Percentiles rank a stretch among this genome's conserved stretches.
Evolutionary conservation across 2,113 vertebrate species (phyloP).

Genomic region (Epinephelus lanceolatus): DNA sequence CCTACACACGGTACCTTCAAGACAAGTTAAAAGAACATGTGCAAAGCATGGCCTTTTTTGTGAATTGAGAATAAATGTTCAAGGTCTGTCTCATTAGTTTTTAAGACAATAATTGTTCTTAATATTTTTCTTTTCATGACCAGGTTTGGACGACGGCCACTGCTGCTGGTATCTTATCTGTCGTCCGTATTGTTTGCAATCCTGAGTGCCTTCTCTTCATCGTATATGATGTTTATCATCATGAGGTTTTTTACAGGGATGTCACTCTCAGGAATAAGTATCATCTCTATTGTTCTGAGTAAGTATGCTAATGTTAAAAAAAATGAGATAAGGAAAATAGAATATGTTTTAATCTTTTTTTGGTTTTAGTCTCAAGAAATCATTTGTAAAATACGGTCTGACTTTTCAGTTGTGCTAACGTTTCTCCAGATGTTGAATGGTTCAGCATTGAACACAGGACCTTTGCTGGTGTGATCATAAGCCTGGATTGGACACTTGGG

Average conservation of each 20-base stretch:
- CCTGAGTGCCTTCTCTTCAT: constrained; percentile 79
- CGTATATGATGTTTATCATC: constrained; percentile 79
- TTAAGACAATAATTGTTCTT: not conserved
- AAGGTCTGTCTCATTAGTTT: not conserved
- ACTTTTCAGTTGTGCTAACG: not conserved
- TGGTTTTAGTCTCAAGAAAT: not conserved
- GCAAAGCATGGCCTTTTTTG: not conserved
- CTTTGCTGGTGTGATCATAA: constrained; percentile 77
- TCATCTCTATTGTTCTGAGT: constrained; percentile 82
- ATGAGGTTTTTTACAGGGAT: constrained; percentile 84
- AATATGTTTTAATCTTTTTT: not conserved
- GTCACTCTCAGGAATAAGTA: constrained; percentile 80
- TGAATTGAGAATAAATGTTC: not conserved
- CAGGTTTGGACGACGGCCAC: constrained; percentile 82
- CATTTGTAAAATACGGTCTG: not conserved
- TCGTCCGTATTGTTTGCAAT: constrained; percentile 74
- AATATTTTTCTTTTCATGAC: constrained; percentile 11
- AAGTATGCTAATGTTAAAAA: constrained; percentile 30
- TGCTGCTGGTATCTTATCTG: constrained; percentile 81
- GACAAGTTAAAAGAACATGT: not conserved
- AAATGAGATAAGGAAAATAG: not conserved
- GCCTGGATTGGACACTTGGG: constrained; percentile 82
- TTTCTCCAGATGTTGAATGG: constrained; percentile 83
- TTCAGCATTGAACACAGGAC: constrained; percentile 80
- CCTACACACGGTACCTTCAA: not conserved